Evolutionary conservation across 2,113 vertebrate species (phyloP).

Genomic region (Phaethon lepturus): DNA sequence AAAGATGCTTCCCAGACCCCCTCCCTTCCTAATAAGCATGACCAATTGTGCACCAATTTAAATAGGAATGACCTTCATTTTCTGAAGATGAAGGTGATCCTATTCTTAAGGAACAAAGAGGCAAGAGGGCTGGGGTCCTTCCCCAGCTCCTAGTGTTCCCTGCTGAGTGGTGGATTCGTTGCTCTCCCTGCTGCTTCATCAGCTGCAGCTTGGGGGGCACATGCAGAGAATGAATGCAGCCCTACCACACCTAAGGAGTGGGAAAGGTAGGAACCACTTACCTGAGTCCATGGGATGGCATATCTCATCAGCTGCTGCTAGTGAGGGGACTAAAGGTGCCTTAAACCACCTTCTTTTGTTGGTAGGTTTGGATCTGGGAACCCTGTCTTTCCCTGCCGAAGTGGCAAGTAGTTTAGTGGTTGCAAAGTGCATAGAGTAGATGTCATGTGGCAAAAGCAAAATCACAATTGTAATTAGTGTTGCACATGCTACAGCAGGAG

Average conservation of each 20-base stretch:
- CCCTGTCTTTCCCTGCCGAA: background rate
- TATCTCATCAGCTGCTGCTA: background rate
- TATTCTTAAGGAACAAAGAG: background rate
- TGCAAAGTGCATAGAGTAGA: background rate
- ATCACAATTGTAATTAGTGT: background rate
- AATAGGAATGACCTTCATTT: background rate
- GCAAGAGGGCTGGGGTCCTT: background rate
- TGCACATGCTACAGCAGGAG: background rate
- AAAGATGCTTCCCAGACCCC: background rate
- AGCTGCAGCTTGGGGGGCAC: background rate
- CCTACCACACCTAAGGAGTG: background rate
- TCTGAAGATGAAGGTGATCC: background rate
- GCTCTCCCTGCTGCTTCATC: background rate
- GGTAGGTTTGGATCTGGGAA: background rate
- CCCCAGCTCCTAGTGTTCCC: background rate
- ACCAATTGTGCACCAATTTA: background rate
- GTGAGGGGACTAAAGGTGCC: background rate
- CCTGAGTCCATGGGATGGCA: too few species aligned
- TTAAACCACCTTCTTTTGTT: background rate
- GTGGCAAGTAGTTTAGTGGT: background rate
- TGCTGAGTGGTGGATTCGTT: background rate
- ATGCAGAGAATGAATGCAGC: background rate
- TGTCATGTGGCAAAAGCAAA: background rate
- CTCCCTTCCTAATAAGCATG: background rate
- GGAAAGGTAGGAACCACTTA: too few species aligned